Evolutionary conservation across 1,140 invertebrate species (phyloP), one percentile per base, ranked within the genome.

Genomic region (Drosophila hydei): DNA sequence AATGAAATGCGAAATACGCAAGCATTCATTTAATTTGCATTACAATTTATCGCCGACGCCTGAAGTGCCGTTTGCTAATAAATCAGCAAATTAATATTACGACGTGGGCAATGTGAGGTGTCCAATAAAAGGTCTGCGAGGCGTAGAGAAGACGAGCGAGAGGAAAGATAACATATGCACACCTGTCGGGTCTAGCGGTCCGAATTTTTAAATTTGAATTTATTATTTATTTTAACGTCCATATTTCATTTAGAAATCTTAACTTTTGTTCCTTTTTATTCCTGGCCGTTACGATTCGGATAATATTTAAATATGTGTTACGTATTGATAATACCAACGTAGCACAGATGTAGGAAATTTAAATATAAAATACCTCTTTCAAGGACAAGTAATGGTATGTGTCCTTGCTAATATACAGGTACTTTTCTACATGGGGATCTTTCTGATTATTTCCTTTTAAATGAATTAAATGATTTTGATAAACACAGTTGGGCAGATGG

Each of bases 11-110:
- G 42, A 64, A 43, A 45, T 54, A 40, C 65, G 30, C 23, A 51
- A 48, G 65, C 74, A 87, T 87, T 87, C 79, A 87, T 87, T 85
- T 76, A 87, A 85, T 77, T 87, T 85, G 76, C 81, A 80, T 80
- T 85, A 68, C 77, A 87, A 85, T 85, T 80, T 85, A 85, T 85
- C 68, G 81, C 64, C 59, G 62, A 61, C 62, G 48, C 9, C 60
- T 84, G 65, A 50, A 47, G 75, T 55, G 63, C 59, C 69, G 68
- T 71, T 33, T 63, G 72, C 45, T 50, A 78, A 87, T 87, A 85
- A 87, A 85, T 85, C 80, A 87, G 65, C 74, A 85, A 87, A 85
- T 85, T 87, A 87, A 85, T 85, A 84, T 83, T 72, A 72, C 43
- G 11, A 18, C 33, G 21, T 18, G 8, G 33, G 43, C 52, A 59